A percentile compares a stretch with the other conserved stretches of the same genome.
Conservation (phyloP, 2,113 vertebrate genomes). For the Conger conger region DNA sequence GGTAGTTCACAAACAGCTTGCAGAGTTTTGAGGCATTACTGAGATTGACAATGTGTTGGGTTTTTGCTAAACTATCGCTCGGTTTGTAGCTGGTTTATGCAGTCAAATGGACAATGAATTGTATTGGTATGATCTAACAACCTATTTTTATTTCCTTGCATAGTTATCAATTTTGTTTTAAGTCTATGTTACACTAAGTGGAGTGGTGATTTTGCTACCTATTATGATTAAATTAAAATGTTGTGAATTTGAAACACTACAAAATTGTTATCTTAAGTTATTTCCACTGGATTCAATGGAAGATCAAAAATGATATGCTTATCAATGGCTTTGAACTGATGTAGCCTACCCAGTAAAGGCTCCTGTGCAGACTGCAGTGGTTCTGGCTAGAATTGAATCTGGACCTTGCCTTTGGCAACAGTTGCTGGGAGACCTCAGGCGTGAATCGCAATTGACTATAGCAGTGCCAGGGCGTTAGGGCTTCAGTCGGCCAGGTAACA, state of each 20-base stretch:
- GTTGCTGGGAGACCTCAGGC: neutral
- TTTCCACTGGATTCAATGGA: too few species aligned
- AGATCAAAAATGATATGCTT: neutral
- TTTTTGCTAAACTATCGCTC: too few species aligned
- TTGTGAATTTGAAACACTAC: neutral
- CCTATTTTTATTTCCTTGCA: too few species aligned
- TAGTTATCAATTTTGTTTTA: too few species aligned
- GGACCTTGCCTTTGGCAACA: neutral
- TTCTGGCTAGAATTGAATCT: neutral
- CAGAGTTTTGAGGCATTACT: neutral
- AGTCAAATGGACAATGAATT: too few species aligned
- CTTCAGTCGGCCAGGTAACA: neutral
- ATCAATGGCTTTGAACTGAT: neutral
- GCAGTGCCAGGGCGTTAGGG: neutral
- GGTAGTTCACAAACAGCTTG: neutral
- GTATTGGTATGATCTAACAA: too few species aligned
- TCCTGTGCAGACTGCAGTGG: neutral
- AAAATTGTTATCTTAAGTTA: neutral
- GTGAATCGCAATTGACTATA: neutral
- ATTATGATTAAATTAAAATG: too few species aligned
- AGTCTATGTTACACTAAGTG: too few species aligned
- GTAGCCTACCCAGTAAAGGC: neutral
- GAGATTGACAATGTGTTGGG: too few species aligned
- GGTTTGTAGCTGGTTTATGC: too few species aligned
- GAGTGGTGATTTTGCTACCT: too few species aligned